Conservation (phyloP, 2,797 vertebrate genomes). For the Lates japonicus region DNA sequence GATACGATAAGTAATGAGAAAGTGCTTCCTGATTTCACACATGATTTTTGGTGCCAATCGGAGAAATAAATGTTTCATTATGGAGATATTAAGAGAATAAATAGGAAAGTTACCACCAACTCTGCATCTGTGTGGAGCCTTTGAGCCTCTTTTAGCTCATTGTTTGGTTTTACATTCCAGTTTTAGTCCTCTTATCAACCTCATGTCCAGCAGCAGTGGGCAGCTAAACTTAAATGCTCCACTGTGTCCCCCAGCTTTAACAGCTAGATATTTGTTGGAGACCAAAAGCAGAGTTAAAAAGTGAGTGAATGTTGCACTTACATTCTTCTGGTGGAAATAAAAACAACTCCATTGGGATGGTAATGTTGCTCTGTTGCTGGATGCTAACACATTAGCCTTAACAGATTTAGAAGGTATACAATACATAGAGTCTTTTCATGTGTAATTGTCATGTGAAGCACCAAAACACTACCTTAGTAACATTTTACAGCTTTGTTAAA, state of each 20-base stretch:
- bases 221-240: too few relatives aligned
- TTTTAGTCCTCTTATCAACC: not conserved
- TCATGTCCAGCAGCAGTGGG: not conserved
- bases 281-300: not conserved
- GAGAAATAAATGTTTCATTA: too few relatives aligned
- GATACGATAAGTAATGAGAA: not conserved
- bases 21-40: not conserved
- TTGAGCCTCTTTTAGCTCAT: too few relatives aligned
- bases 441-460: constrained; percentile 38
- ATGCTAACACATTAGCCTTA: not conserved
- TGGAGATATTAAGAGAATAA: too few relatives aligned
- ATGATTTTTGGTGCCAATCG: too few relatives aligned
- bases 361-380: not conserved
- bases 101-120: too few relatives aligned
- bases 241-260: too few relatives aligned
- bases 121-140: too few relatives aligned
- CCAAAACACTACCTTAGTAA: constrained; percentile 30
- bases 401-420: not conserved
- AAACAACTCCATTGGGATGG: not conserved
- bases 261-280: not conserved
- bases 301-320: too few relatives aligned
- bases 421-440: not conserved
- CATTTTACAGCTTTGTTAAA: constrained; percentile 28
- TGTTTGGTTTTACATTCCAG: too few relatives aligned
- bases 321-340: too few relatives aligned